Evolutionary conservation across 1,140 invertebrate species (phyloP), one percentile per base, ranked within the genome.

Genomic region (Dinothrombium tinctorium): DNA sequence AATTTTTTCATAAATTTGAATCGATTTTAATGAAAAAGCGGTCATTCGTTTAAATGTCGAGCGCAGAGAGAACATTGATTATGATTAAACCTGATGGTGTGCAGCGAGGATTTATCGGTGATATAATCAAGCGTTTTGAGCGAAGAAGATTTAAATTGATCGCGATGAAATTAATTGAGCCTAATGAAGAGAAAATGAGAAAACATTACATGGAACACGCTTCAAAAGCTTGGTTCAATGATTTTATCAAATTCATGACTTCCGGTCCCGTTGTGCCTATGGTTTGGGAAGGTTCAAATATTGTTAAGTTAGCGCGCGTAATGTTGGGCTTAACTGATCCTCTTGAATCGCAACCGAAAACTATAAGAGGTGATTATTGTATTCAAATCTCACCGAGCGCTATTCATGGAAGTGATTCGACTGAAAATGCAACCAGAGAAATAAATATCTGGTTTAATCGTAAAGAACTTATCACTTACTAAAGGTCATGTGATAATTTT

Each of bases 61-160:
- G n/a, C n/a, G n/a, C n/a, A n/a, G 90, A 98, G 69, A 74, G 84
- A 59, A 94, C 89, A 53, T 98, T 96, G 54, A 83, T 98, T 54
- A 92, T 94, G 75, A 69, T 98, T 42, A 98, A 98, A 61, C 92
- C 92, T 31, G 92, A 98, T 63, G 92, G 86, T 44, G 92, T 98
- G 48, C 89, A 98, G 57, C 71, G 92, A 40, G 84, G 86, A 53
- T 69, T 98, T 32, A 74, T 94, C 42, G 86, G 86, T 29, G 79
- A 87, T 60, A 95, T 98, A 53, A 82, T 96, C 53, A 32, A 83
- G 54, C 68, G 84, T 45, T 98, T 98, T 58, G 92, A 99, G 60
- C 67, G 76, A 48, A 92, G 92, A 61, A 92, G 94, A 44, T 96
- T 92, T 67, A 95, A 95, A 61, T 66, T 99, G 41, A 83, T 95